Evolutionary conservation across 2,113 vertebrate species (phyloP).

Genomic region (Marmota monax): DNA sequence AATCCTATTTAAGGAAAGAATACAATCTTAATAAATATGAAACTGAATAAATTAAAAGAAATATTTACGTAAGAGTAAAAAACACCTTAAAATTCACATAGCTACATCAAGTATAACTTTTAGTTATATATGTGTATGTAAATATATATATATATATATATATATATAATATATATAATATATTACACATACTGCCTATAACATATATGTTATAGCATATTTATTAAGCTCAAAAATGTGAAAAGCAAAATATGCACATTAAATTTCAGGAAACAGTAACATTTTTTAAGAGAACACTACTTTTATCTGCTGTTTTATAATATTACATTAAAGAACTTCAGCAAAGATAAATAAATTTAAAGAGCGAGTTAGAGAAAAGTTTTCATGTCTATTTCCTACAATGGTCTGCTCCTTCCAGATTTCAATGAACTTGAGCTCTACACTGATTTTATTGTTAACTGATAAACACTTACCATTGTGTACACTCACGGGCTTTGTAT

Average conservation of each 20-base stretch:
- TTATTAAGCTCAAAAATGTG: neutral
- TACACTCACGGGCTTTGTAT: neutral
- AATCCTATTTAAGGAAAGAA: no score
- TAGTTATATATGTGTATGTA: no score
- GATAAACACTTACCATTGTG: neutral
- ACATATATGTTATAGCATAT: no score
- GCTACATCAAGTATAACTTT: no score
- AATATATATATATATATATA: no score
- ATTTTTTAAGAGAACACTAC: neutral
- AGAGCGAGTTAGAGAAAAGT: neutral
- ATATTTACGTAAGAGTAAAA: no score
- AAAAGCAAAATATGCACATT: neutral
- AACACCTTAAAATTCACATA: no score
- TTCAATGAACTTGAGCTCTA: neutral
- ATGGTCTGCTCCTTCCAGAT: neutral
- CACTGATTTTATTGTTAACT: no score
- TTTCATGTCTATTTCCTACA: neutral
- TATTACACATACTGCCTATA: no score
- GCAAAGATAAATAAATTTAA: neutral
- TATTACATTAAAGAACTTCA: neutral
- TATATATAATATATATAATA: no score
- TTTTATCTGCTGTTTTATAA: neutral
- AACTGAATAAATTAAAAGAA: no score
- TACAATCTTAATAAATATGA: no score
- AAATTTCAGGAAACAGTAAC: neutral